phyloP scores from a whole-genome alignment of 92 coral and sea anemone genomes.

The Actinostola sp. region DNA sequence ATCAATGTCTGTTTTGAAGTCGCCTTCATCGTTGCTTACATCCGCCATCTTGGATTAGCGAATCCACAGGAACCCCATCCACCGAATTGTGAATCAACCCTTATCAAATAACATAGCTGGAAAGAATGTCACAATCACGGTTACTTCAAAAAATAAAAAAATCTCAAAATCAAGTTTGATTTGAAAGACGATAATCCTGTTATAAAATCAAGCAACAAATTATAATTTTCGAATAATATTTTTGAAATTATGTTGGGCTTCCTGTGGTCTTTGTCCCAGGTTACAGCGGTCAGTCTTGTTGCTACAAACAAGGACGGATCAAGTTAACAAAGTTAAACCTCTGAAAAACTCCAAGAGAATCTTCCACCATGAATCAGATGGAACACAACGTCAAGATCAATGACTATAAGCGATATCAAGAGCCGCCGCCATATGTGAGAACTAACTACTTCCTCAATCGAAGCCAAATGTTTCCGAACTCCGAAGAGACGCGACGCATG shows the following conservation, averaged over 20 bases:
- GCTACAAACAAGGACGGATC: conserved; percentile 16
- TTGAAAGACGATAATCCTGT: too few relatives aligned
- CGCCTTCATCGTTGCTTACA: conserved; percentile 2
- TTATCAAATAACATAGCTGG: too few relatives aligned
- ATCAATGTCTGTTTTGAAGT: conserved; percentile 48
- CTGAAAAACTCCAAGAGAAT: not conserved
- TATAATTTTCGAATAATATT: not conserved
- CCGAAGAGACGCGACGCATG: conserved; percentile 79
- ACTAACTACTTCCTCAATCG: conserved; percentile 72
- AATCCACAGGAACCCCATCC: conserved; percentile 17
- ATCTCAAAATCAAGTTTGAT: too few relatives aligned
- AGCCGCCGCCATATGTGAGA: conserved; percentile 79
- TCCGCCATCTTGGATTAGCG: conserved; percentile 49
- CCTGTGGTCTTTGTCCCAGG: conserved; percentile 19
- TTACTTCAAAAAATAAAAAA: too few relatives aligned
- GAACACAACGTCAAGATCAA: conserved; percentile 95
- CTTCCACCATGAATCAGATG: conserved; percentile 89
- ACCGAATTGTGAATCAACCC: too few relatives aligned
- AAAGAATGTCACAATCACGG: too few relatives aligned
- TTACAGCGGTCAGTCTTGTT: conserved; percentile 13
- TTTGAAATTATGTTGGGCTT: conserved; percentile 2
- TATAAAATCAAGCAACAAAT: not conserved
- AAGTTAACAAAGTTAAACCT: not conserved
- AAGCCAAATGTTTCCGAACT: conserved; percentile 85
- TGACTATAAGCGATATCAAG: conserved; percentile 82